Conservation (phyloP, 2,888 invertebrate genomes). For the Tyria jacobaeae region DNA sequence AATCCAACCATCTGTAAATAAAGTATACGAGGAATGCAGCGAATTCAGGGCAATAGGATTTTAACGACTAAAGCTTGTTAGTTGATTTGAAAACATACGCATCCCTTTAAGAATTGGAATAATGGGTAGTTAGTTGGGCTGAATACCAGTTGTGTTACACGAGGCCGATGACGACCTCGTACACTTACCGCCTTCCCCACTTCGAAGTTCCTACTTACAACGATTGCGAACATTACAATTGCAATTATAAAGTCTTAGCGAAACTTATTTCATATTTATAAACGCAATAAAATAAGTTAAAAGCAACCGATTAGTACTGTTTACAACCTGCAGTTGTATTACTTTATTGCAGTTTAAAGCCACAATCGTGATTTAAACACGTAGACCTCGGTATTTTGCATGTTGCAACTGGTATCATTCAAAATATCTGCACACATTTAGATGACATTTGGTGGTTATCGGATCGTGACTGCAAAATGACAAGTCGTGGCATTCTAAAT, state of each 20-base stretch:
- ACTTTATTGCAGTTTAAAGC: not conserved
- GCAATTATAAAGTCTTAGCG: slow-evolving; percentile 11
- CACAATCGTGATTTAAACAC: slow-evolving; percentile 4
- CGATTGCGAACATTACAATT: slow-evolving; percentile 16
- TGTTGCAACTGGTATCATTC: slow-evolving; percentile 49
- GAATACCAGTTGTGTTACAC: slow-evolving; percentile 53
- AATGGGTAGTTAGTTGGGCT: slow-evolving; percentile 44
- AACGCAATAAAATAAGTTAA: not conserved
- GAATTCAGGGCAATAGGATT: slow-evolving; percentile 42
- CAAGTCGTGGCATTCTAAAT: slow-evolving; percentile 84
- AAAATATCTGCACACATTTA: slow-evolving; percentile 55
- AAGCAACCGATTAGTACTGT: not conserved
- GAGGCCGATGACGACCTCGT: slow-evolving; percentile 51
- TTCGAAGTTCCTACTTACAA: slow-evolving; percentile 25
- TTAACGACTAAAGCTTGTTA: slow-evolving; percentile 46
- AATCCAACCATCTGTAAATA: not conserved
- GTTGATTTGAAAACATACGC: slow-evolving; percentile 19
- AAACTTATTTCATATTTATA: slow-evolving; percentile 1
- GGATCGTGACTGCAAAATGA: slow-evolving; percentile 82
- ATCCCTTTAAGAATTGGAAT: slow-evolving; percentile 47
- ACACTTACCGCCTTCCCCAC: slow-evolving; percentile 59
- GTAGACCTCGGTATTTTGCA: slow-evolving; percentile 46
- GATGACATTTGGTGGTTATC: slow-evolving; percentile 74
- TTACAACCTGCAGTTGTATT: slow-evolving; percentile 9
- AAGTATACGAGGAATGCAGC: slow-evolving; percentile 22